phyloP scores from a whole-genome alignment of 2,797 vertebrate genomes.

The Anableps anableps region DNA sequence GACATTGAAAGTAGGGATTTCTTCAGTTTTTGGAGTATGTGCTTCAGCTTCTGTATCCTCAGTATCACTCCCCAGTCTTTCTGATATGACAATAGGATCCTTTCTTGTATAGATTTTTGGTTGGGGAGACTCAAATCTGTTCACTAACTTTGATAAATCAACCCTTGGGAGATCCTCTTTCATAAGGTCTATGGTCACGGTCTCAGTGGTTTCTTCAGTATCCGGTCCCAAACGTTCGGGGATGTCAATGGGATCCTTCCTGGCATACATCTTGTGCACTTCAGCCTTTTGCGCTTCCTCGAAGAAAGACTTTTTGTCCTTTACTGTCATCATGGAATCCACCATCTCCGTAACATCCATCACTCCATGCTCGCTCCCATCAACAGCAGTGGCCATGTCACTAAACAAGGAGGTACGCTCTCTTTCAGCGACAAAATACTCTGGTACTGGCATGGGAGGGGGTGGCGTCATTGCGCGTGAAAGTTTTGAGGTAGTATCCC shows the following conservation, averaged over 20 bases:
- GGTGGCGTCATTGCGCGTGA: slow-evolving; percentile 74
- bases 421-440: slow-evolving; percentile 73
- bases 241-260: slow-evolving; percentile 84
- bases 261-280: slow-evolving; percentile 70
- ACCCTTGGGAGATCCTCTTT: slow-evolving; percentile 82
- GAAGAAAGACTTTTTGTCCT: slow-evolving; percentile 83
- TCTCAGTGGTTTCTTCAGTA: slow-evolving; percentile 66
- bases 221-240: slow-evolving; percentile 78
- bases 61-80: slow-evolving; percentile 79
- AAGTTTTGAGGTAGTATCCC: slow-evolving; percentile 84
- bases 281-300: slow-evolving; percentile 85
- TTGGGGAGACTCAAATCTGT: slow-evolving; percentile 83
- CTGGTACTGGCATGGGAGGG: slow-evolving; percentile 61
- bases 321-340: slow-evolving; percentile 84
- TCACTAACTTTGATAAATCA: slow-evolving; percentile 78
- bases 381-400: slow-evolving; percentile 76
- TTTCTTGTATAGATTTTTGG: slow-evolving; percentile 77
- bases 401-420: slow-evolving; percentile 78
- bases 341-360: slow-evolving; percentile 69
- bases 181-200: slow-evolving; percentile 57
- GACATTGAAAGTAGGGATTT: slow-evolving; percentile 79
- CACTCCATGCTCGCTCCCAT: slow-evolving; percentile 33
- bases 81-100: slow-evolving; percentile 79
- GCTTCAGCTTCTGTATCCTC: slow-evolving; percentile 76
- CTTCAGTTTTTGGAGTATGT: slow-evolving; percentile 68